Evolutionary conservation across 2,888 invertebrate genomes (phyloP), one percentile per base, ranked within the genome.

Genomic region (Stenchaetothrips biformis): DNA sequence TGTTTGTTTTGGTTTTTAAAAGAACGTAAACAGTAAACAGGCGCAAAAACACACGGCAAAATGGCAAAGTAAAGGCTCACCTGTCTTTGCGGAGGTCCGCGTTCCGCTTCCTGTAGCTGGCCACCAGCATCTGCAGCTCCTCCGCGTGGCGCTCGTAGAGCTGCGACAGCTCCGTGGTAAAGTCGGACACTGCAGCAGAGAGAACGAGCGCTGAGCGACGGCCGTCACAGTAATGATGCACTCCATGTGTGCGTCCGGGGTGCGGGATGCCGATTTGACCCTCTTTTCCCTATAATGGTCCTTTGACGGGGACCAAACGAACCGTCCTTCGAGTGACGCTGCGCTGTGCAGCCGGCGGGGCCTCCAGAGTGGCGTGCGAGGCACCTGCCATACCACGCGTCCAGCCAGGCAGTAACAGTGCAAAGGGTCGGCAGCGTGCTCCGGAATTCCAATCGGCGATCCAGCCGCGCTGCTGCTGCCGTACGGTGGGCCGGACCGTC

Each of bases 121-220:
- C 93, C 80, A 96, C 95, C 84, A 96, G 89, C 83, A 93, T 90
- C 86, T 96, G 95, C 83, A 96, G 90, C 86, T 95, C 95, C 83
- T 94, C 92, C 18, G 96, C 95, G 87, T 96, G 96, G 84, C 93
- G 93, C 87, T 96, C 96, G 89, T 96, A 95, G 86, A 95, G 90
- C 85, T 94, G 93, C 82, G 96, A 94, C 88, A 96, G 89, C 88
- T 95, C 94, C 85, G 95, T 94, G 82, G 95, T 94, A 88, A 96
- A 96, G 89, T 96, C 96, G 83, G 95, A 93, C 86, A 96, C 96
- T 96, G 90, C 18, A 92, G 91, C 85, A 88, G 84, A 87, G 84
- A 81, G 47, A 3, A 53, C 13, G 37, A n/a, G 8, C 48, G 21
- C 47, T 48, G 27, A 37, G 48, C 7, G 4, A 37, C 18, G 37